phyloP scores from a whole-genome alignment of 2,888 invertebrate genomes.

The Panopea generosa region DNA sequence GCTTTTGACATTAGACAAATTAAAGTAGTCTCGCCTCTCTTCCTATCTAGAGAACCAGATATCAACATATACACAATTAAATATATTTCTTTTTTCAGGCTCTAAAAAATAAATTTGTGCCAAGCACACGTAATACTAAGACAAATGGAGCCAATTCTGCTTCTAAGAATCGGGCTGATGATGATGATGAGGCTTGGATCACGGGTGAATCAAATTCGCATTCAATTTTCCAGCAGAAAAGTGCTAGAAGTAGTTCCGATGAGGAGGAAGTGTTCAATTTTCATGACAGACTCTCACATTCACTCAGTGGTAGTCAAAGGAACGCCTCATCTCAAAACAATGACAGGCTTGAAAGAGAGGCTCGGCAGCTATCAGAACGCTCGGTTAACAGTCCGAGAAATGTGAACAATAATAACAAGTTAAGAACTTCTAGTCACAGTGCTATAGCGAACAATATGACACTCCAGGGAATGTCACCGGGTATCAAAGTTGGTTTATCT shows the following conservation, averaged over 20 bases:
- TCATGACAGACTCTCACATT: conserved; percentile 48
- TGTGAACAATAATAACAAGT: conserved; percentile 18
- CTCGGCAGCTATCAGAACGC: conserved; percentile 27
- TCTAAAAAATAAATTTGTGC: conserved; percentile 46
- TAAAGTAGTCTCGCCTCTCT: no score
- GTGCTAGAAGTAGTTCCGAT: conserved; percentile 74
- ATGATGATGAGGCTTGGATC: conserved; percentile 52
- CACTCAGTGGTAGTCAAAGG: conserved; percentile 33
- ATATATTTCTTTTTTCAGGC: conserved; percentile 48
- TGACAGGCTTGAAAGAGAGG: conserved; percentile 29
- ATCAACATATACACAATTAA: no score
- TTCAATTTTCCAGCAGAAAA: conserved; percentile 75
- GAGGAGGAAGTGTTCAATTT: conserved; percentile 61
- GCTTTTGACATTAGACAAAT: no score
- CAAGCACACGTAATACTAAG: conserved; percentile 42
- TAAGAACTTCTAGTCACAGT: conserved; percentile 39
- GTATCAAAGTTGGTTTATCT: conserved; percentile 79
- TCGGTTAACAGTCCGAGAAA: conserved; percentile 26
- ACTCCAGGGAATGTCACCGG: conserved; percentile 75
- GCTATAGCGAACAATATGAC: conserved; percentile 83
- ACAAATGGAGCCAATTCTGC: neutral
- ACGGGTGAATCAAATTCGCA: conserved; percentile 63
- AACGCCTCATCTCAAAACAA: conserved; percentile 13
- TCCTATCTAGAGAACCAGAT: no score
- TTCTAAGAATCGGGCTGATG: conserved; percentile 2